A percentile compares a stretch with the other conserved stretches of the same genome.
These are phyloP conservation scores for Rhodeus uyekii DNA, from an alignment of 2,797 vertebrate species.

Conservation along the genomic window DNA sequence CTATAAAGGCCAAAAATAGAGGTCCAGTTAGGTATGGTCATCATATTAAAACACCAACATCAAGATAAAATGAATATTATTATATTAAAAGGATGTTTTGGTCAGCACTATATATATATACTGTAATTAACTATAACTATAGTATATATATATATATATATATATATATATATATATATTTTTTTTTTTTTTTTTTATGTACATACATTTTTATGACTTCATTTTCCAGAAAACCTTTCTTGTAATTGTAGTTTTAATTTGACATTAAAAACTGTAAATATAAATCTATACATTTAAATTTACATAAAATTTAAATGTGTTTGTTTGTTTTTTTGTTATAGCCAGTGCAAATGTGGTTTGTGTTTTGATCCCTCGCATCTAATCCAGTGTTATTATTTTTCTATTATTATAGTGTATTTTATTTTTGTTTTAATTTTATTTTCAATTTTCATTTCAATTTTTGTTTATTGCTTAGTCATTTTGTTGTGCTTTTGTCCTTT, in stretches of 20 bases:
- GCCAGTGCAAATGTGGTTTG: background rate
- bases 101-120: accelerated
- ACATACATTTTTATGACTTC: background rate
- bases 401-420: background rate
- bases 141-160: too few species aligned
- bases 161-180: too few species aligned
- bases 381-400: background rate
- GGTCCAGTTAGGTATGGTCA: background rate
- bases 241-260: background rate
- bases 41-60: background rate
- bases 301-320: background rate
- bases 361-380: background rate
- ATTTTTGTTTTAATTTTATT: background rate
- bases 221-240: background rate
- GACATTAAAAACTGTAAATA: too few species aligned
- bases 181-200: too few species aligned
- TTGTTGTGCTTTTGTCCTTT: background rate
- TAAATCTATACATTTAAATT: background rate
- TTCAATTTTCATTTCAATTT: background rate
- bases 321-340: background rate
- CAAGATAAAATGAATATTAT: background rate
- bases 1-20: conserved; percentile 57
- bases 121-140: too few species aligned
- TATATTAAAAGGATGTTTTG: background rate
- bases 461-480: background rate